Conservation (phyloP, 2,113 vertebrate genomes). For the Origma solitaria region DNA sequence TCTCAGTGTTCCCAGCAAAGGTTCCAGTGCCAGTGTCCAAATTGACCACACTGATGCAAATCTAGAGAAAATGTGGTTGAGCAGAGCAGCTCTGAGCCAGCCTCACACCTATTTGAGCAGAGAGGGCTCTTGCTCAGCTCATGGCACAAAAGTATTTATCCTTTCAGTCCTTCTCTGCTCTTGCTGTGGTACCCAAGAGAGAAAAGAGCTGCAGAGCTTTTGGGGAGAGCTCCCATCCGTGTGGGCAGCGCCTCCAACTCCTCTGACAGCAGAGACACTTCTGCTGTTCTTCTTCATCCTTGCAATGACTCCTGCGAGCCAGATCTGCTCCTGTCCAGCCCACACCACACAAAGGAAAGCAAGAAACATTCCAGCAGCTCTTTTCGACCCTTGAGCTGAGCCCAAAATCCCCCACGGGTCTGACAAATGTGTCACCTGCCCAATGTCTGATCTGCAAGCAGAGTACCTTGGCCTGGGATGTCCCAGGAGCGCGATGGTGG, state of each 20-base stretch:
- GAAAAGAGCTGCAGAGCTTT: neutral
- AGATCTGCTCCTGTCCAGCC: neutral
- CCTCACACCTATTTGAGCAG: neutral
- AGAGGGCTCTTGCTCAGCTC: neutral
- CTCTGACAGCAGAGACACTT: neutral
- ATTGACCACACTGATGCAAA: neutral
- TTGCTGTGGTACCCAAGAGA: neutral
- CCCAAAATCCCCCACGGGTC: neutral
- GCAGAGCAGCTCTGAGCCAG: neutral
- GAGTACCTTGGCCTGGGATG: neutral
- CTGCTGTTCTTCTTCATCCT: neutral
- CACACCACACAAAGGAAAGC: accelerated
- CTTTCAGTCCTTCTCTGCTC: neutral
- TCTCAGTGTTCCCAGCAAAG: neutral
- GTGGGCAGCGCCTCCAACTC: neutral
- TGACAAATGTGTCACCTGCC: neutral
- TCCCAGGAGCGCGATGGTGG: neutral
- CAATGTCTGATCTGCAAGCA: neutral
- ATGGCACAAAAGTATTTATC: neutral
- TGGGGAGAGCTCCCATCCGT: neutral
- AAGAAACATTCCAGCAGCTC: neutral
- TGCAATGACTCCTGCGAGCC: neutral
- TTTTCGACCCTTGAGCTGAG: neutral
- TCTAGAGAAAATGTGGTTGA: neutral
- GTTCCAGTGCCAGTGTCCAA: neutral